These are phyloP conservation scores for Myrmophylax atrothorax DNA, from an alignment of 2,113 vertebrate genomes.

Conservation along the genomic window DNA sequence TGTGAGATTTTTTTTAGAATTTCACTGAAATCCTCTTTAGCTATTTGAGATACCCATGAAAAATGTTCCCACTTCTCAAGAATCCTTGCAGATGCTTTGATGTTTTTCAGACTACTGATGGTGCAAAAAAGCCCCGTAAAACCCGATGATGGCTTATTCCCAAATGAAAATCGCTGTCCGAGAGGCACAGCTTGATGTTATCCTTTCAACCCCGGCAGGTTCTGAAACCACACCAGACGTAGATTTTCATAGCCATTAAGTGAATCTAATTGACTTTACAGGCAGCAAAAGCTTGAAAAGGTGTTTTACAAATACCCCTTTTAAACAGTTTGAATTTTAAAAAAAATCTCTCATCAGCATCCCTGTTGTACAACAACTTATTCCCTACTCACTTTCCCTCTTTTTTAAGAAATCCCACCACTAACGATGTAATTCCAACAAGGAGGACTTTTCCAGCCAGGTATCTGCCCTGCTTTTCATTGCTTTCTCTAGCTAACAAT, in stretches of 20 bases:
- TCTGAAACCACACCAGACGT: not conserved
- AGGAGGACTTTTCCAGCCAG: not conserved
- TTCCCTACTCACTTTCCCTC: not conserved
- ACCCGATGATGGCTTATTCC: not conserved
- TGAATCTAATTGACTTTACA: conserved; percentile 26
- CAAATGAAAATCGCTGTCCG: not conserved
- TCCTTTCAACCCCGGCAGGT: not conserved
- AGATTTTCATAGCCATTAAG: conserved; percentile 7
- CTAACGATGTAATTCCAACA: not conserved
- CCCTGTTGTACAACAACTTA: not conserved
- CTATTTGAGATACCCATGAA: conserved; percentile 1
- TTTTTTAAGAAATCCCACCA: not conserved
- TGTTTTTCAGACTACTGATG: not conserved
- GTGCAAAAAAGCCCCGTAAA: not conserved
- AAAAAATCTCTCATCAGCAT: not conserved
- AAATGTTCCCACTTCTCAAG: not conserved
- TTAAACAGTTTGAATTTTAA: not conserved
- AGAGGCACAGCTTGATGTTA: conserved; percentile 20
- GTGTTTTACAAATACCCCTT: not conserved
- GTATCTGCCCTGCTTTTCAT: not conserved
- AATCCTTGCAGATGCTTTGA: conserved; percentile 24
- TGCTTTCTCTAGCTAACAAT: not conserved
- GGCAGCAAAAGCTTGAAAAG: conserved; percentile 5
- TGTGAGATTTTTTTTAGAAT: not conserved
- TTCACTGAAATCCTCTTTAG: conserved; percentile 16